Base-by-base conservation (phyloP, 2,888 invertebrate genomes). In the Mimas tiliae region DNA sequence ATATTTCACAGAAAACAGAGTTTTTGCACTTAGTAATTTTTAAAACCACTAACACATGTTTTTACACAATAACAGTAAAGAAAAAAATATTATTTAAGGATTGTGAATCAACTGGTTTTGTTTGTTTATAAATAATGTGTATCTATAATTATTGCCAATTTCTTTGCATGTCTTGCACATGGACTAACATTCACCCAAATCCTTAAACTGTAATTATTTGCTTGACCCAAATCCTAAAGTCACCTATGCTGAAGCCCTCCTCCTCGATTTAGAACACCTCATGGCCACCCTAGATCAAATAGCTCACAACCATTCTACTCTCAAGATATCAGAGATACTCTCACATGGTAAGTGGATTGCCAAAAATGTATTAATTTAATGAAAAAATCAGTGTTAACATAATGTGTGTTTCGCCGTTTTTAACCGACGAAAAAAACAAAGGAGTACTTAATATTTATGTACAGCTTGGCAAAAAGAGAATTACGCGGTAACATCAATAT, bases 251-350 rank as follows among this genome's bases (percentile, higher is more conserved):
- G 94, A 94, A 89, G 88, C 94, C 86, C 89, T 94, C 65, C 93
- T 94, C 86, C 91, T 94, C 84, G 94, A 94, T 78, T 90, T 94
- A 89, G 94, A 94, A 89, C 91, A 94, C 89, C 92, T 94, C 73
- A 94, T 94, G 94, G 93, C 94, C 79, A 94, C 94, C 79, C 85
- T 94, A 85, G 94, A 94, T 83, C 94, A 94, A 90, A 94, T 94
- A 93, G 92, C 94, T 87, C 90, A 94, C 81, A 92, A 90, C 85
- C 92, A 94, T 81, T 90, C 93, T 77, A 85, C 90, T 75, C 88
- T 94, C 84, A 94, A 94, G 87, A 94, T 94, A 84, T 94, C 94
- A 66, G 94, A 94, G 72, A 83, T 94, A 81, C 82, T 94, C 55
- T 90, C 92, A 78, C 87, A 92, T 82, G 94, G 94, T 94, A 89